A percentile compares a stretch with the other conserved stretches of the same genome.
phyloP scores from a whole-genome alignment of 2,888 invertebrate species.

The Ypsolopha scabrella region DNA sequence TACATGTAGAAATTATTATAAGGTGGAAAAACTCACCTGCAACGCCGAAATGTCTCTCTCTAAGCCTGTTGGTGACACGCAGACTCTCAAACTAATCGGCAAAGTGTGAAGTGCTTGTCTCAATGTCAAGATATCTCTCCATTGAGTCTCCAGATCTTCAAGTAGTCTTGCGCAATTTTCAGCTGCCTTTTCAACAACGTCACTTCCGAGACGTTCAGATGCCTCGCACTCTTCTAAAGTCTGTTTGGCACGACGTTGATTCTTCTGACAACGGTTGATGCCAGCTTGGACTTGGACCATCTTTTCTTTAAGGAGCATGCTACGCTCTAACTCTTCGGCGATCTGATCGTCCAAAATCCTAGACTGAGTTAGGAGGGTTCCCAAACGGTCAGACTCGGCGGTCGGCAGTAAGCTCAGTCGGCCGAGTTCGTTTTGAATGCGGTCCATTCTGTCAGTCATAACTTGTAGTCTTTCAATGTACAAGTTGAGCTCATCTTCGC shows the following conservation, averaged over 20 bases:
- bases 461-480: slow-evolving; percentile 87
- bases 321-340: slow-evolving; percentile 82
- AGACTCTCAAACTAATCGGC: slow-evolving; percentile 79
- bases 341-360: slow-evolving; percentile 79
- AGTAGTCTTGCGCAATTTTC: slow-evolving; percentile 78
- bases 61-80: slow-evolving; percentile 81
- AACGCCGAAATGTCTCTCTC: slow-evolving; percentile 80
- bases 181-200: slow-evolving; percentile 81
- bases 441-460: slow-evolving; percentile 78
- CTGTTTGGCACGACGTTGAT: slow-evolving; percentile 74
- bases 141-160: slow-evolving; percentile 77
- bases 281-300: slow-evolving; percentile 79
- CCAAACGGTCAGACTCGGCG: slow-evolving; percentile 82
- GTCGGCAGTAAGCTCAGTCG: slow-evolving; percentile 80
- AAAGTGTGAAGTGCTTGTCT: slow-evolving; percentile 83
- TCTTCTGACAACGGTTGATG: slow-evolving; percentile 75
- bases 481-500: slow-evolving; percentile 83
- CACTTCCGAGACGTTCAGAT: slow-evolving; percentile 79
- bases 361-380: slow-evolving; percentile 76
- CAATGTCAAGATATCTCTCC: slow-evolving; percentile 82
- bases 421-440: slow-evolving; percentile 84
- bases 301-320: slow-evolving; percentile 79
- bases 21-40: slow-evolving; percentile 31
- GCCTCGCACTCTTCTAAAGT: slow-evolving; percentile 80
- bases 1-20: not conserved